These are phyloP conservation scores for Zapornia atra DNA, from an alignment of 2,113 vertebrate species.

Conservation along the genomic window DNA sequence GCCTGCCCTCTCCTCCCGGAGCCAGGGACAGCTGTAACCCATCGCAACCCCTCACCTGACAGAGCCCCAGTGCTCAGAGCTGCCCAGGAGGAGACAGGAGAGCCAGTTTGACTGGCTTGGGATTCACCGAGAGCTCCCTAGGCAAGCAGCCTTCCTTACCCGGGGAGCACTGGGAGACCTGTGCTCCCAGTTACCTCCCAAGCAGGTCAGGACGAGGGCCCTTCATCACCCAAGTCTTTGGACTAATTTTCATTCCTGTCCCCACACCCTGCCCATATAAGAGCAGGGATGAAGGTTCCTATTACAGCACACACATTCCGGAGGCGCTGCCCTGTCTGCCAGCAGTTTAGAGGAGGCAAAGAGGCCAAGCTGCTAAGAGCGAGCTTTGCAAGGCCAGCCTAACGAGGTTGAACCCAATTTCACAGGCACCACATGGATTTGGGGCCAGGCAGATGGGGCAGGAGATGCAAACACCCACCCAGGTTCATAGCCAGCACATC, in stretches of 20 bases:
- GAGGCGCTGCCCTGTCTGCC: slow-evolving; percentile 28
- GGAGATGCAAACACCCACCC: neutral
- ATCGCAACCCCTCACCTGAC: neutral
- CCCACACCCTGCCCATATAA: slow-evolving; percentile 51
- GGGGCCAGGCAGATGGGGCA: neutral
- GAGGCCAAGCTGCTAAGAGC: neutral
- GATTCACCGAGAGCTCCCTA: neutral
- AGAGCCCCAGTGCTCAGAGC: neutral
- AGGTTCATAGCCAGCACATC: neutral
- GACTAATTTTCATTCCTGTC: slow-evolving; percentile 54
- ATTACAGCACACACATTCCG: neutral
- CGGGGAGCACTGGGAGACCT: neutral
- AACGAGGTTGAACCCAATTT: neutral
- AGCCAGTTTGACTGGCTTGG: slow-evolving; percentile 48
- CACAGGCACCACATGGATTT: neutral
- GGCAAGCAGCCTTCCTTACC: neutral
- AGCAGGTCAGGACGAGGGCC: slow-evolving; percentile 49
- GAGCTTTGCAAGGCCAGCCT: neutral
- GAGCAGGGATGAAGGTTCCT: slow-evolving; percentile 8
- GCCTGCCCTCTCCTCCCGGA: neutral
- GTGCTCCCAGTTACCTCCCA: slow-evolving; percentile 39
- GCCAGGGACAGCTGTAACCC: neutral
- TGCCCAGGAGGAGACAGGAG: neutral
- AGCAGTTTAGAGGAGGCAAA: neutral
- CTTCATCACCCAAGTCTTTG: slow-evolving; percentile 21